Evolutionary conservation across 1,140 invertebrate genomes (phyloP).

Genomic region (Zaprionus lachaisei): DNA sequence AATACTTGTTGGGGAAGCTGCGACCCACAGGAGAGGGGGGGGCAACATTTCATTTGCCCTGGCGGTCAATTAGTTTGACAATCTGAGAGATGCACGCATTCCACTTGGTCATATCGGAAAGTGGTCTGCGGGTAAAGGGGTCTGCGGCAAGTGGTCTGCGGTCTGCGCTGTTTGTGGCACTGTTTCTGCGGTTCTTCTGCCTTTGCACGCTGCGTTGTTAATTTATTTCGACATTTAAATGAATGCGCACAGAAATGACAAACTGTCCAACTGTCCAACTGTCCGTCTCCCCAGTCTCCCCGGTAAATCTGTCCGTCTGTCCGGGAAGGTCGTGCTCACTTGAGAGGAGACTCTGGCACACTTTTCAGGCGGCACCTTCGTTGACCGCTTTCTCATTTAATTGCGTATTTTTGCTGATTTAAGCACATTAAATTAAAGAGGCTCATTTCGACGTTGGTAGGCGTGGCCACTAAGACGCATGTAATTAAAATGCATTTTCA

Average conservation of each 20-base stretch:
- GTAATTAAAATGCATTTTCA: constrained; percentile 78
- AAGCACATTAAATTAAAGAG: constrained; percentile 66
- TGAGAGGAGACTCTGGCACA: constrained; percentile 55
- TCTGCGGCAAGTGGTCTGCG: not conserved
- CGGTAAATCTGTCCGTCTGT: constrained; percentile 23
- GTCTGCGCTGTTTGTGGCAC: not conserved
- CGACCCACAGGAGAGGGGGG: not conserved
- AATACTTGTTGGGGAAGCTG: constrained; percentile 29
- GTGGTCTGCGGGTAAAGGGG: not conserved
- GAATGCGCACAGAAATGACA: constrained; percentile 53
- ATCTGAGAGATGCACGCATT: constrained; percentile 12
- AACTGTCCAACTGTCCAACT: constrained; percentile 33
- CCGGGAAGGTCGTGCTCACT: constrained; percentile 56
- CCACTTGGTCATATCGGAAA: not conserved
- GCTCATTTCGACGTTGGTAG: constrained; percentile 11
- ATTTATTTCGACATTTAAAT: constrained; percentile 65
- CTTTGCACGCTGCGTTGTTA: constrained; percentile 40
- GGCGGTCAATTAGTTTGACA: constrained; percentile 39
- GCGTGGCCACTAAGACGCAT: constrained; percentile 56
- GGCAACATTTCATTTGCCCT: constrained; percentile 8
- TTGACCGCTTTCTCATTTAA: constrained; percentile 57
- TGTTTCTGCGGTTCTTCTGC: constrained; percentile 5
- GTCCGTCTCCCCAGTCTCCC: constrained; percentile 22
- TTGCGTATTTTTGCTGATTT: constrained; percentile 55
- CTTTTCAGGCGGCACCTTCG: constrained; percentile 22